These are phyloP conservation scores for Lysandra bellargus DNA, from an alignment of 2,888 invertebrate genomes.

Conservation along the genomic window DNA sequence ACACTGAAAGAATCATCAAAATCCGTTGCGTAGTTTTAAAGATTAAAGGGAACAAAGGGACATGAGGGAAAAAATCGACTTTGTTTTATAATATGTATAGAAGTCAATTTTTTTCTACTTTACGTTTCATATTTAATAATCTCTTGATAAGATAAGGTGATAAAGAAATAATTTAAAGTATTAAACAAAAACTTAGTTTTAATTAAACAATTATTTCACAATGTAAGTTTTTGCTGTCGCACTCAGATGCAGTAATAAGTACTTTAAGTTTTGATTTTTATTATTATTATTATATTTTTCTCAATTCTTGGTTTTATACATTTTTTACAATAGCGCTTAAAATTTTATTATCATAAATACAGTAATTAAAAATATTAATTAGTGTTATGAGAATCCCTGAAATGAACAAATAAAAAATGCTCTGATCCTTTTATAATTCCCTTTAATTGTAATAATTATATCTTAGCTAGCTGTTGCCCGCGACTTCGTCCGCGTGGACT, in stretches of 20 bases:
- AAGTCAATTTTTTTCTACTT: too few relatives aligned
- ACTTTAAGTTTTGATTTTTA: background rate
- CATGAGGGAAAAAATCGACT: too few relatives aligned
- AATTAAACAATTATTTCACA: background rate
- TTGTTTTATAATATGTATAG: too few relatives aligned
- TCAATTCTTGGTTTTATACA: background rate
- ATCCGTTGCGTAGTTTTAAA: too few relatives aligned
- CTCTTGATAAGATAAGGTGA: background rate
- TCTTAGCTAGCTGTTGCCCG: too few relatives aligned
- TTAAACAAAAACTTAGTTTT: background rate
- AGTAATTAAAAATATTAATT: background rate
- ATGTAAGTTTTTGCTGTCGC: background rate
- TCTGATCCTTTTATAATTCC: background rate
- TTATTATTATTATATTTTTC: background rate
- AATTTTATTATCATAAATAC: background rate
- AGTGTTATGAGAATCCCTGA: background rate
- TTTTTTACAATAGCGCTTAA: background rate
- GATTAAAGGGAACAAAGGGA: too few relatives aligned
- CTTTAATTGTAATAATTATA: too few relatives aligned
- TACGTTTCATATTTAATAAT: too few relatives aligned
- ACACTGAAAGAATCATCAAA: too few relatives aligned
- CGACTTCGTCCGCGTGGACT: too few relatives aligned
- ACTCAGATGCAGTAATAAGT: background rate
- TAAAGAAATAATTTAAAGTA: background rate
- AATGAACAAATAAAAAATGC: background rate